Evolutionary conservation across 1,140 invertebrate genomes (phyloP).

Genomic region (Bombus breviceps): DNA sequence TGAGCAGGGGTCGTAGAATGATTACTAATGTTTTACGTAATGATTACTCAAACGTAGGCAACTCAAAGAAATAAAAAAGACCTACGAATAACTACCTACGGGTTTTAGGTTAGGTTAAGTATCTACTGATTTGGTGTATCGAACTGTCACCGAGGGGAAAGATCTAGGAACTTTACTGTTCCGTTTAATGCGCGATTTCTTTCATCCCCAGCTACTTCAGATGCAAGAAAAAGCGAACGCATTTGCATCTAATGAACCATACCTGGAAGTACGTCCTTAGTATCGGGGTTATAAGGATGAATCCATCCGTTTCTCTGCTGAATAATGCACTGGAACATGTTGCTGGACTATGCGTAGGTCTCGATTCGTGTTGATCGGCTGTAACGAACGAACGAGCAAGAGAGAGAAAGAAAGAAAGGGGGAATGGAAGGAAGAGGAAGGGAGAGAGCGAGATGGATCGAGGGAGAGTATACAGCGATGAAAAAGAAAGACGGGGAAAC

Average conservation of each 20-base stretch:
- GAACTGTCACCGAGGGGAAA: not conserved
- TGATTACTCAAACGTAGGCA: not conserved
- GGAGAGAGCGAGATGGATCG: not conserved
- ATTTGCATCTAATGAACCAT: conserved; percentile 52
- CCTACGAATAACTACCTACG: not conserved
- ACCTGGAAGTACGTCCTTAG: conserved; percentile 92
- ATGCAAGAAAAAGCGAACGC: not conserved
- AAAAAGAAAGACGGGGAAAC: not conserved
- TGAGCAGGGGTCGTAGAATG: not conserved
- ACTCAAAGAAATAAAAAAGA: not conserved
- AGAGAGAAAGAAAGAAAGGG: not conserved
- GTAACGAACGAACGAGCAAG: conserved; percentile 9
- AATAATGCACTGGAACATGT: conserved; percentile 92
- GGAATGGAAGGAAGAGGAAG: not conserved
- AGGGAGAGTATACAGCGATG: not conserved
- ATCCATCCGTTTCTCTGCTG: conserved; percentile 91
- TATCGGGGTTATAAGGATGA: conserved; percentile 87
- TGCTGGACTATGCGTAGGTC: conserved; percentile 40
- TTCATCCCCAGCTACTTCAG: not conserved
- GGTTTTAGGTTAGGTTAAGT: not conserved
- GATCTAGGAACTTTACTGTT: not conserved
- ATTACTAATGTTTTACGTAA: not conserved
- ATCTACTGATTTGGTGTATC: not conserved
- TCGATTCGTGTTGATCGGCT: conserved; percentile 37
- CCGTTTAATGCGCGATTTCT: not conserved